Evolutionary conservation across 2,113 vertebrate species (phyloP), one percentile per base, ranked within the genome.

Genomic region (Dromas ardeola): DNA sequence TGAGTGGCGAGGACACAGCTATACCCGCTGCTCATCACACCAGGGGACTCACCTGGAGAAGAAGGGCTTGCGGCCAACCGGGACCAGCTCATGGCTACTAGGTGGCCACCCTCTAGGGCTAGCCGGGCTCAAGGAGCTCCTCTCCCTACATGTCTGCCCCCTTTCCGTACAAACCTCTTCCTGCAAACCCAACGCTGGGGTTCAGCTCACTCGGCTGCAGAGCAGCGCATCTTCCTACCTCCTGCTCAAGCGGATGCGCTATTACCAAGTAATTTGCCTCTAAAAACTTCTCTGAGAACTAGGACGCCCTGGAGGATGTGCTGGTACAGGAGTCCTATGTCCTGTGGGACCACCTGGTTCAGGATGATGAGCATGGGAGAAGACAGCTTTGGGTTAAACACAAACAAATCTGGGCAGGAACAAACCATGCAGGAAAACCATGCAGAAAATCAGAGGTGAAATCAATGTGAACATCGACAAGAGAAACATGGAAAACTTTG

Each of bases 361-460:
- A 56, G 86, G 73, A 93, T 66, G 88, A 91, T 43, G 92, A 83
- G 67, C 74, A 90, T 42, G 74, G 88, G 79, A 96, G 81, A 72
- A 96, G 91, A 93, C 58, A 88, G 77, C 80, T 94, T 88, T 86
- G 86, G 81, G 88, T 90, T 90, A 95, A 90, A 96, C 81, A 90
- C 93, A 97, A 93, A 95, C 77, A 89, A 55, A 81, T 85, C 87
- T n/a, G 53, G 78, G 91, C 81, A 93, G 91, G 71, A 94, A 95
- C 72, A 93, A 81, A 96, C 77, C 86, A 80, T 83, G 93, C 86
- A 69, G 89, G 89, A 81, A 93, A 96, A 96, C 81, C 93, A 92
- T 71, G 66, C 81, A 87, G 93, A 93, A 92, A 78, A 84, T 71
- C 81, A 95, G 92, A 49, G 1, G 56, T 71, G 90, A 96, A 91